Evolutionary conservation across 2,797 vertebrate species (phyloP).

Genomic region (Lerista edwardsae): DNA sequence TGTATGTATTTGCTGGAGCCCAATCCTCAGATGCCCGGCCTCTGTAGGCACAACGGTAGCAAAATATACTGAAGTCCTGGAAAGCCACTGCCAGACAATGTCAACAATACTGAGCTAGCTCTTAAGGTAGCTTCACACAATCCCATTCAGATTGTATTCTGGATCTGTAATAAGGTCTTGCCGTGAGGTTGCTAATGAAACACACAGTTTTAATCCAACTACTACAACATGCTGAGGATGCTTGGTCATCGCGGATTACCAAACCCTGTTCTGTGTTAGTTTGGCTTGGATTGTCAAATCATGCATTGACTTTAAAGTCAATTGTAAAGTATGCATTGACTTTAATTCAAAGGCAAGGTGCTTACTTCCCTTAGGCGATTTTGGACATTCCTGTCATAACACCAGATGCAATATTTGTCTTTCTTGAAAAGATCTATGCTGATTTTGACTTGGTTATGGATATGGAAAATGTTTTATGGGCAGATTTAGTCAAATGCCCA

Average conservation of each 20-base stretch:
- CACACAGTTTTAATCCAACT: no score
- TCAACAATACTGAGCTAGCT: no score
- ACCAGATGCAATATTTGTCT: not conserved
- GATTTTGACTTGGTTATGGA: not conserved
- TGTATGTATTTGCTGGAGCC: slow-evolving; percentile 55
- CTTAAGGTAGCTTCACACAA: no score
- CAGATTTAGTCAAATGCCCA: not conserved
- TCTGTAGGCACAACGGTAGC: no score
- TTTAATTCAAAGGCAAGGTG: not conserved
- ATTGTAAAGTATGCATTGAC: not conserved
- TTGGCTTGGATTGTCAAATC: not conserved
- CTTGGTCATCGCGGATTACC: not conserved
- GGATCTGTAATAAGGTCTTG: no score
- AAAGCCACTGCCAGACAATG: no score
- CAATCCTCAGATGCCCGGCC: no score
- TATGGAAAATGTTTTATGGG: not conserved
- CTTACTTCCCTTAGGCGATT: not conserved
- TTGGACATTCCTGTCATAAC: not conserved
- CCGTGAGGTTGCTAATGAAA: no score
- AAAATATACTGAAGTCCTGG: no score
- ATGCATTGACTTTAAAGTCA: not conserved
- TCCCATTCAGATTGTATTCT: no score
- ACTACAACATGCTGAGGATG: not conserved
- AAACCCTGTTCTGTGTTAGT: not conserved
- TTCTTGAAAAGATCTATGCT: not conserved